phyloP scores from a whole-genome alignment of 1,140 invertebrate genomes.

The Drosophila kurseongensis region DNA sequence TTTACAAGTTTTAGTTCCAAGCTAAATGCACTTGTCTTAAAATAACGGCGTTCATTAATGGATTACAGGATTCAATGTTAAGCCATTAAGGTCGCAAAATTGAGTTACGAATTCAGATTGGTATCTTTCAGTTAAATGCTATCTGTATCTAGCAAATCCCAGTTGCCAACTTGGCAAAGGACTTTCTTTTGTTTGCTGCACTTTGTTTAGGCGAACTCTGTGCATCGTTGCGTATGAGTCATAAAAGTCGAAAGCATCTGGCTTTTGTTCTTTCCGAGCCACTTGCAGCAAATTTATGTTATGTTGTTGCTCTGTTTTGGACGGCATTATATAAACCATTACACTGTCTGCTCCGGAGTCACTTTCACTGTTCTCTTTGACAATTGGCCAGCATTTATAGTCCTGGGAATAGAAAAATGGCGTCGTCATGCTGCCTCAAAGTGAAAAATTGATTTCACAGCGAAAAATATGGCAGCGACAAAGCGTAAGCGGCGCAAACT shows the following conservation, averaged over 20 bases:
- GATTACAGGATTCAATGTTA: background rate
- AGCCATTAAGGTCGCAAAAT: background rate
- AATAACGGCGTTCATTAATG: background rate
- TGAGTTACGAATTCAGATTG: constrained; percentile 8
- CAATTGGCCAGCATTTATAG: constrained; percentile 63
- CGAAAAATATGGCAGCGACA: constrained; percentile 60
- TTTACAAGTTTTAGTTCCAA: background rate
- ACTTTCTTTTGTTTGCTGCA: constrained; percentile 36
- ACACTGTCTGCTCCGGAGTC: constrained; percentile 55
- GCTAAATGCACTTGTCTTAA: background rate
- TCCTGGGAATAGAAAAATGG: constrained; percentile 7
- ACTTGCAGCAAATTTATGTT: constrained; percentile 72
- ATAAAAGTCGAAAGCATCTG: constrained; percentile 62
- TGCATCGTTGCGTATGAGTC: constrained; percentile 72
- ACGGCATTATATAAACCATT: constrained; percentile 69
- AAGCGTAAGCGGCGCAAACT: constrained; percentile 41
- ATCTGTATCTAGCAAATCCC: constrained; percentile 45
- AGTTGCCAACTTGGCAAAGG: constrained; percentile 43
- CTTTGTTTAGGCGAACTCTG: constrained; percentile 37
- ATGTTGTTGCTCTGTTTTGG: constrained; percentile 37
- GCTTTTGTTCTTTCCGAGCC: constrained; percentile 50
- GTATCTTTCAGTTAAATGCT: constrained; percentile 15
- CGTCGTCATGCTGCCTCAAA: constrained; percentile 66
- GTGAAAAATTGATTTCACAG: constrained; percentile 78
- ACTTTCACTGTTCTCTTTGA: constrained; percentile 61